These are phyloP conservation scores for Pan troglodytes DNA, from an alignment of 2,113 vertebrate genomes.

Conservation along the genomic window NHGRI_mPanTro3-v2.1_pri NC_072419.2:24565501-24566000, in stretches of 20 bases:
- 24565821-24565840: neutral
- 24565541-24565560: neutral
- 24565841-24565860: constrained; percentile 49
- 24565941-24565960: neutral
- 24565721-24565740: neutral
- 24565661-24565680: constrained; percentile 15
- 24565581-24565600: neutral
- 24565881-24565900: constrained; percentile 33
- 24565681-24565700: constrained; percentile 32
- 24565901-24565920: constrained; percentile 15
- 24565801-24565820: neutral
- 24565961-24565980: neutral
- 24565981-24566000: neutral
- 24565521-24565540: neutral
- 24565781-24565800: neutral
- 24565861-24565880: constrained; percentile 53
- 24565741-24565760: neutral
- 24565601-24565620: neutral
- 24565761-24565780: neutral
- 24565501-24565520: neutral
- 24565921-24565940: constrained; percentile 62
- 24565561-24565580: neutral
- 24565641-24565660: constrained; percentile 28
- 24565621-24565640: neutral
- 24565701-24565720: constrained; percentile 25